These are phyloP conservation scores for Pseudococcus viburni DNA, from an alignment of 2,888 invertebrate genomes.

Conservation along the genomic window DNA sequence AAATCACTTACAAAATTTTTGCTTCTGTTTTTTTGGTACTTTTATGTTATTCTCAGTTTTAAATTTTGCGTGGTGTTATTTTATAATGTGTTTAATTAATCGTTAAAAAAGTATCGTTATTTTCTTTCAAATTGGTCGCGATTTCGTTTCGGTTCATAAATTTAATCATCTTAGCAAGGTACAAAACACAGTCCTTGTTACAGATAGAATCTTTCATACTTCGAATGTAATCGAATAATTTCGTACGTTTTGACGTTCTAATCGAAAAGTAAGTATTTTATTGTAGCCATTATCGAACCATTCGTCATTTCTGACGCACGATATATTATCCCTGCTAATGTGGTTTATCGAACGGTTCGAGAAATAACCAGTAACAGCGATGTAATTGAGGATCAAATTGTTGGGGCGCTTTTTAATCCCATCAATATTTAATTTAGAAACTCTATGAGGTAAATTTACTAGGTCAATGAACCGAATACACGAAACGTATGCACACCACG, in stretches of 20 bases:
- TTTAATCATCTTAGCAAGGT: neutral
- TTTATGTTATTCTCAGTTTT: neutral
- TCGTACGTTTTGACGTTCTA: neutral
- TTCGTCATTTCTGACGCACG: neutral
- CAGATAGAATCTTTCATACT: neutral
- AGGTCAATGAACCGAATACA: conserved; percentile 1
- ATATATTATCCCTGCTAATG: neutral
- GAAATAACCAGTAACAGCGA: neutral
- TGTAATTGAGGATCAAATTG: conserved; percentile 35
- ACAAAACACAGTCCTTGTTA: neutral
- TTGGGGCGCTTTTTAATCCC: conserved; percentile 28
- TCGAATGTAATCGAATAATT: conserved; percentile 36
- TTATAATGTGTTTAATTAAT: neutral
- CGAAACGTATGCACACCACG: neutral
- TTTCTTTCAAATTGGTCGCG: neutral
- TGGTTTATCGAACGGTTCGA: neutral
- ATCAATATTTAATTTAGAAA: conserved; percentile 6
- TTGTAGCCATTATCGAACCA: neutral
- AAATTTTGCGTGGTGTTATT: neutral
- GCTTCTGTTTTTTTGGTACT: conserved; percentile 4
- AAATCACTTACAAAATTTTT: neutral
- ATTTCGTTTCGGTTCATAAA: neutral
- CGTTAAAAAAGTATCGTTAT: neutral
- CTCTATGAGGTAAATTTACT: conserved; percentile 29
- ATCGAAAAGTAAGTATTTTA: conserved; percentile 18